These are phyloP conservation scores for Nothocercus julius DNA, from an alignment of 2,113 vertebrate species.

Conservation along the genomic window DNA sequence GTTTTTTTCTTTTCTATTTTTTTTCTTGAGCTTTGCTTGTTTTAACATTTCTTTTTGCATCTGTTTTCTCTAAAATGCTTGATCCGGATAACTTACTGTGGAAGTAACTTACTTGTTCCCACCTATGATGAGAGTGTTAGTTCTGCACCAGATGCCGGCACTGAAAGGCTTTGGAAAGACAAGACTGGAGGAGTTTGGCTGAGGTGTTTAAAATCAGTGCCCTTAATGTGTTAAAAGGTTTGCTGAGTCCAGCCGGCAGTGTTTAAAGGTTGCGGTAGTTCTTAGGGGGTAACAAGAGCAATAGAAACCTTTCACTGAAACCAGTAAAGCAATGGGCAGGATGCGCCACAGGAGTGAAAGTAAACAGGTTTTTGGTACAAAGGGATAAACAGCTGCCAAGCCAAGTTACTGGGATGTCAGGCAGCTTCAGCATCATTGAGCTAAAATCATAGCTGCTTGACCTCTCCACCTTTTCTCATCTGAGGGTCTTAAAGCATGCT, in stretches of 20 bases:
- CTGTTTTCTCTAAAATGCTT: background rate
- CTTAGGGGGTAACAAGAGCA: background rate
- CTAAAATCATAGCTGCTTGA: background rate
- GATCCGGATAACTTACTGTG: background rate
- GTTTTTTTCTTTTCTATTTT: background rate
- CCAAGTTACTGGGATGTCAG: background rate
- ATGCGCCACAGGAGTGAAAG: background rate
- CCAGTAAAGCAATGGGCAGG: background rate
- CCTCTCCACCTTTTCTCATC: background rate
- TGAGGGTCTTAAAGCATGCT: background rate
- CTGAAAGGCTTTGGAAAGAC: background rate
- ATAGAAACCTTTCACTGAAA: background rate
- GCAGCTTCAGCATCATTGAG: background rate
- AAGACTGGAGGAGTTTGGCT: background rate
- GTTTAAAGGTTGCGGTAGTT: too few species aligned
- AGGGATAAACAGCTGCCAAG: background rate
- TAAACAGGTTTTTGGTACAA: background rate
- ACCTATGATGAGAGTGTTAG: background rate
- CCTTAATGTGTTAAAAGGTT: background rate
- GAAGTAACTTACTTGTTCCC: background rate
- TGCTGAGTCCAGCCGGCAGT: background rate
- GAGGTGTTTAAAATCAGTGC: background rate
- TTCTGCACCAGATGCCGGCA: background rate
- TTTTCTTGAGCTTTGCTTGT: background rate
- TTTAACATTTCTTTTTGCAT: background rate